These are phyloP conservation scores for Diceros bicornis DNA, from an alignment of 2,797 vertebrate genomes.

Conservation along the genomic window DNA sequence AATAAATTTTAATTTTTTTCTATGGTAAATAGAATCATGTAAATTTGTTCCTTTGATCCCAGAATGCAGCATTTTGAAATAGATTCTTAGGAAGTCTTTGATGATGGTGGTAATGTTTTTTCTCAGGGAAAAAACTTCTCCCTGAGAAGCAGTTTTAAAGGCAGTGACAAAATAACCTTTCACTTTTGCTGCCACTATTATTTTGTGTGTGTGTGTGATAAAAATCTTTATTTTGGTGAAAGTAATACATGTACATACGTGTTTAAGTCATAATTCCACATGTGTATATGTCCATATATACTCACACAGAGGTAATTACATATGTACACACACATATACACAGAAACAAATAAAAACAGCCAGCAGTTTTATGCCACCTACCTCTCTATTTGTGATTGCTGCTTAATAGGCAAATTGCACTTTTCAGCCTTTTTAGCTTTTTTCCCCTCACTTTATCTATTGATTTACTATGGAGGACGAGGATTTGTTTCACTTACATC, in stretches of 20 bases:
- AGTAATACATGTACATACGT: not conserved
- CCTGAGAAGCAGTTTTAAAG: not conserved
- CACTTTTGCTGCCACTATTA: not conserved
- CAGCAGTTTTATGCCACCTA: not conserved
- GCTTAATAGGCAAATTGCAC: not conserved
- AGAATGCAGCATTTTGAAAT: slow-evolving; percentile 14
- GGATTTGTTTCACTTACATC: not conserved
- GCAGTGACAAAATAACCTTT: not conserved
- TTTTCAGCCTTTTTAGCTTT: not conserved
- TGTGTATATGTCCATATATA: not conserved
- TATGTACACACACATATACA: not conserved
- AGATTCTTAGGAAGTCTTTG: slow-evolving; percentile 1
- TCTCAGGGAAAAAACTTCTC: too few relatives aligned
- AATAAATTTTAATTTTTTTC: not conserved
- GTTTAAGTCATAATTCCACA: not conserved
- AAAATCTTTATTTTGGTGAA: not conserved
- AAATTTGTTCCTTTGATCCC: not conserved
- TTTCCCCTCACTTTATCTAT: not conserved
- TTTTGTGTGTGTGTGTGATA: not conserved
- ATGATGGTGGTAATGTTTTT: not conserved
- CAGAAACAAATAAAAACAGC: not conserved
- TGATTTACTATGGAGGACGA: slow-evolving; percentile 18
- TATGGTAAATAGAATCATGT: slow-evolving; percentile 25
- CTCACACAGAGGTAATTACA: not conserved
- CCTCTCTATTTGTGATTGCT: not conserved